Percentiles rank a stretch among this genome's conserved stretches.
Conservation (phyloP, 2,888 invertebrate genomes). For the Odontothrips loti region DNA sequence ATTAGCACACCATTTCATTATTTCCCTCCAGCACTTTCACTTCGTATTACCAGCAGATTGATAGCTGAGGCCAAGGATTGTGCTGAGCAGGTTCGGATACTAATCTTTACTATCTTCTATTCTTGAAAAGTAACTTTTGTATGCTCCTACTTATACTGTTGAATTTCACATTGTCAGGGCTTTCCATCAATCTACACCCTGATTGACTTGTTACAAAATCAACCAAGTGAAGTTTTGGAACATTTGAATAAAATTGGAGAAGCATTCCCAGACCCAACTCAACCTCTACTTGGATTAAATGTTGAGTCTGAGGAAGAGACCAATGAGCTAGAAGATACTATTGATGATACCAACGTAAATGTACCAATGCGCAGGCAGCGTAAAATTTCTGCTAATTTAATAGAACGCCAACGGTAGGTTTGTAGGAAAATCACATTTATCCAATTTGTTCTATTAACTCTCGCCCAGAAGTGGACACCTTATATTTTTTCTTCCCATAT, state of each 20-base stretch:
- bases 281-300: conserved; percentile 49
- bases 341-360: background rate
- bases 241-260: conserved; percentile 56
- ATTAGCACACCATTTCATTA: conserved; percentile 59
- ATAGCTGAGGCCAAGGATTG: conserved; percentile 63
- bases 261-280: conserved; percentile 53
- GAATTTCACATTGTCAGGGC: background rate
- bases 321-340: background rate
- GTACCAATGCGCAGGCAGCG: background rate
- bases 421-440: too few species aligned
- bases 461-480: background rate
- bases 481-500: background rate
- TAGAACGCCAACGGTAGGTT: conserved; percentile 31
- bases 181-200: conserved; percentile 65
- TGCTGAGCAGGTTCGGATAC: conserved; percentile 58
- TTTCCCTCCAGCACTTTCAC: conserved; percentile 58
- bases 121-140: background rate
- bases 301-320: background rate
- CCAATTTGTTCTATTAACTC: background rate
- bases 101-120: background rate
- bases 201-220: conserved; percentile 65
- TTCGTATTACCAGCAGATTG: conserved; percentile 63
- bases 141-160: background rate
- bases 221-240: conserved; percentile 57
- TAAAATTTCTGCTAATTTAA: conserved; percentile 20